Evolutionary conservation across 2,797 vertebrate genomes (phyloP).

Genomic region (Gorsachius magnificus): DNA sequence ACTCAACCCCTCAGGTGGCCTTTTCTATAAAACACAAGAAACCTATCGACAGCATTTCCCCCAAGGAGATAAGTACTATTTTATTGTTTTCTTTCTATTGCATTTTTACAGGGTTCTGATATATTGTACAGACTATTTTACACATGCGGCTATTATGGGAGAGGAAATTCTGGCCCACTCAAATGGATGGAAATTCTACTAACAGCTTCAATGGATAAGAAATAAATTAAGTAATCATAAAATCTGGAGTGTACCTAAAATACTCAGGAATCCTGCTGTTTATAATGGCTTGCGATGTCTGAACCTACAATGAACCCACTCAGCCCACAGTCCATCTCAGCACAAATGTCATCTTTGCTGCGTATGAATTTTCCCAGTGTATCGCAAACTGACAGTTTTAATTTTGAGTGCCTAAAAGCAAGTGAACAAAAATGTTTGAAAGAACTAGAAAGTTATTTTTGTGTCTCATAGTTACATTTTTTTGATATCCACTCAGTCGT

Average conservation of each 20-base stretch:
- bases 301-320: constrained; percentile 35
- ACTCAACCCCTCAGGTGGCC: background rate
- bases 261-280: background rate
- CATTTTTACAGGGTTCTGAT: background rate
- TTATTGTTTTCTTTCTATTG: background rate
- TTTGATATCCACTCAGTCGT: background rate
- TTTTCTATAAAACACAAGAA: background rate
- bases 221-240: constrained; percentile 22
- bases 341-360: no score
- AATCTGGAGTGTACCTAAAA: constrained; percentile 16
- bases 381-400: background rate
- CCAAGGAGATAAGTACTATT: background rate
- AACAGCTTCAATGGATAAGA: background rate
- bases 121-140: background rate
- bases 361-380: background rate
- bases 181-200: background rate
- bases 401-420: background rate
- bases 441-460: background rate
- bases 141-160: background rate
- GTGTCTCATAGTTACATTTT: background rate
- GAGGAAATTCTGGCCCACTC: background rate
- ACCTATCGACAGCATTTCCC: background rate
- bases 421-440: background rate
- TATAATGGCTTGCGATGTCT: constrained; percentile 18
- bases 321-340: background rate